Conservation (phyloP, 2,888 invertebrate species). For the Hypolimnas misippus region DNA sequence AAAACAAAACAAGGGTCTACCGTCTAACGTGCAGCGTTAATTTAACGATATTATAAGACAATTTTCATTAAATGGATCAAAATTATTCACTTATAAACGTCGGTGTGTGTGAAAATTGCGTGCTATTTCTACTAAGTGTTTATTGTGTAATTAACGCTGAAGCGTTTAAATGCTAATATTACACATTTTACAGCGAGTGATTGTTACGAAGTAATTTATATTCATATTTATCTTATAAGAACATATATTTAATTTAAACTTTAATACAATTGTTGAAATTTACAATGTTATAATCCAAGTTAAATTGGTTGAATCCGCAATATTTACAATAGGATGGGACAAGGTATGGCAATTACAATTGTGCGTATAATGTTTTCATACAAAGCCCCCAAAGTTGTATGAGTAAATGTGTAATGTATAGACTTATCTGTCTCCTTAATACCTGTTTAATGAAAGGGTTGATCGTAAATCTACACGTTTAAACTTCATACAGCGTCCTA, state of each 20-base stretch:
- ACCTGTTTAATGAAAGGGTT: slow-evolving; percentile 83
- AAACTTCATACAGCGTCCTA: slow-evolving; percentile 77
- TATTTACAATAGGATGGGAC: slow-evolving; percentile 61
- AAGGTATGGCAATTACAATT: slow-evolving; percentile 67
- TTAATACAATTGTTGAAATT: neutral
- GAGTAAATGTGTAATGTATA: slow-evolving; percentile 75
- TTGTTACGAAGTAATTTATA: neutral
- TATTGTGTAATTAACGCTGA: slow-evolving; percentile 8
- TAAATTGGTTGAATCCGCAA: slow-evolving; percentile 43
- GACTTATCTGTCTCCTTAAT: slow-evolving; percentile 80
- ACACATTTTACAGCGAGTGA: neutral
- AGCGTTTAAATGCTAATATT: slow-evolving; percentile 22
- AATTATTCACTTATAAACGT: slow-evolving; percentile 34
- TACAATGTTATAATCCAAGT: slow-evolving; percentile 2
- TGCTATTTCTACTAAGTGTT: slow-evolving; percentile 23
- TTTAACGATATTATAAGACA: slow-evolving; percentile 65
- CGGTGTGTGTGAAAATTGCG: slow-evolving; percentile 25
- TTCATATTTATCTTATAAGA: neutral
- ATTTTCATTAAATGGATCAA: slow-evolving; percentile 49
- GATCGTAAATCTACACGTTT: slow-evolving; percentile 82
- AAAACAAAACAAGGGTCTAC: slow-evolving; percentile 68
- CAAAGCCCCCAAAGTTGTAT: slow-evolving; percentile 69
- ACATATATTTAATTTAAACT: neutral
- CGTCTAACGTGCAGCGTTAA: slow-evolving; percentile 60
- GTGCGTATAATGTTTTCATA: slow-evolving; percentile 68